These are phyloP conservation scores for Eupristina koningsbergeri DNA, from an alignment of 1,140 invertebrate species.

Conservation along the genomic window DNA sequence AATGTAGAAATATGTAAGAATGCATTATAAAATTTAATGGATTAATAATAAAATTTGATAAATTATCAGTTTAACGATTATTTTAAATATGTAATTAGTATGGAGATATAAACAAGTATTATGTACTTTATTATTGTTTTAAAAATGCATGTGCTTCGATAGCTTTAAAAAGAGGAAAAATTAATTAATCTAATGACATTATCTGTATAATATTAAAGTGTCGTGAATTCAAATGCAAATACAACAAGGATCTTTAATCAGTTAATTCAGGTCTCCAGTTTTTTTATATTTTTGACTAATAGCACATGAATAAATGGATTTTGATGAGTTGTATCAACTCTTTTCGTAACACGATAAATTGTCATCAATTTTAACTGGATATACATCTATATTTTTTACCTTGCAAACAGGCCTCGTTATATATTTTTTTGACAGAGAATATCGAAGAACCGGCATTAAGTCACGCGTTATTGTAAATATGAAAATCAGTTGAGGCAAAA, in stretches of 20 bases:
- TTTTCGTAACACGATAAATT: conserved; percentile 30
- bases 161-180: background rate
- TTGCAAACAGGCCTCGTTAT: conserved; percentile 37
- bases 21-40: no score
- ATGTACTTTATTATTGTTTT: background rate
- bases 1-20: no score
- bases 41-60: no score
- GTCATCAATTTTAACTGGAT: conserved; percentile 16
- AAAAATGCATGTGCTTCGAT: background rate
- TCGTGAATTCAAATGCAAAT: background rate
- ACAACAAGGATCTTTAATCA: background rate
- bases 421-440: background rate
- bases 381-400: conserved; percentile 43
- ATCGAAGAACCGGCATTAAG: conserved; percentile 40
- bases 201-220: background rate
- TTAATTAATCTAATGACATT: background rate
- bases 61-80: no score
- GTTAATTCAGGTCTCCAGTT: background rate
- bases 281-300: background rate
- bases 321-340: background rate
- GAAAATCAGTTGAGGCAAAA: conserved; percentile 48
- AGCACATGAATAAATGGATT: conserved; percentile 17
- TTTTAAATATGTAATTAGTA: no score
- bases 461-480: conserved; percentile 55
- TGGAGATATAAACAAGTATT: background rate